phyloP scores from a whole-genome alignment of 2,113 vertebrate species.

The Crotalus horridus region DNA sequence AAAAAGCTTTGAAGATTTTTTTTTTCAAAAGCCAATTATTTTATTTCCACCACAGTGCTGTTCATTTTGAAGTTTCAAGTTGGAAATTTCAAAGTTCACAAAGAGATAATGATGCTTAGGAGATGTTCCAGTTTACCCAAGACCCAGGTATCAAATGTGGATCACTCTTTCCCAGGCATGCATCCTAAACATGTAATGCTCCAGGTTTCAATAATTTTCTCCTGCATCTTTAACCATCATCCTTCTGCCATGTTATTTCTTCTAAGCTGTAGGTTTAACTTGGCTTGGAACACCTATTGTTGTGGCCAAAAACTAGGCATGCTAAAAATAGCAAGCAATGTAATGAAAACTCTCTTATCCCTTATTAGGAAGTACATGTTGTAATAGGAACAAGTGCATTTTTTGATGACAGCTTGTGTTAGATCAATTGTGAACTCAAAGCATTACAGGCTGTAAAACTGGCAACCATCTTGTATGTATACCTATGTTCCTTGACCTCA shows the following conservation, averaged over 20 bases:
- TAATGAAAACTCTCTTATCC: slow-evolving; percentile 59
- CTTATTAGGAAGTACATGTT: slow-evolving; percentile 65
- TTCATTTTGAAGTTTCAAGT: not conserved
- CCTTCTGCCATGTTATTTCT: slow-evolving; percentile 42
- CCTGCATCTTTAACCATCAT: slow-evolving; percentile 49
- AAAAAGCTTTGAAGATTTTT: not conserved
- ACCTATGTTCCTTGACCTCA: not conserved
- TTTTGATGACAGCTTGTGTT: slow-evolving; percentile 19
- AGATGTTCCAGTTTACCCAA: not conserved
- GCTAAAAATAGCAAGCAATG: slow-evolving; percentile 63
- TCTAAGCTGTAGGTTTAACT: slow-evolving; percentile 54
- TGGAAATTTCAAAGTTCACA: slow-evolving; percentile 8
- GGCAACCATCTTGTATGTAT: not conserved
- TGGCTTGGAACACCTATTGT: slow-evolving; percentile 51
- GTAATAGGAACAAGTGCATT: slow-evolving; percentile 47
- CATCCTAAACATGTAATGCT: slow-evolving; percentile 43
- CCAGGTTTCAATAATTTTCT: slow-evolving; percentile 22
- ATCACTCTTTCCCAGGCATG: slow-evolving; percentile 33
- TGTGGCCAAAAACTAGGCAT: slow-evolving; percentile 55
- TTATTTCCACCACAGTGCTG: not conserved
- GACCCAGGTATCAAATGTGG: slow-evolving; percentile 37
- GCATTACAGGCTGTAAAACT: slow-evolving; percentile 37
- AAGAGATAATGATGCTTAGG: not conserved
- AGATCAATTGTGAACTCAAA: slow-evolving; percentile 46
- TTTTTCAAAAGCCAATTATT: not conserved